Evolutionary conservation across 2,888 invertebrate genomes (phyloP).

Genomic region (Callyntrura guangdongensis): DNA sequence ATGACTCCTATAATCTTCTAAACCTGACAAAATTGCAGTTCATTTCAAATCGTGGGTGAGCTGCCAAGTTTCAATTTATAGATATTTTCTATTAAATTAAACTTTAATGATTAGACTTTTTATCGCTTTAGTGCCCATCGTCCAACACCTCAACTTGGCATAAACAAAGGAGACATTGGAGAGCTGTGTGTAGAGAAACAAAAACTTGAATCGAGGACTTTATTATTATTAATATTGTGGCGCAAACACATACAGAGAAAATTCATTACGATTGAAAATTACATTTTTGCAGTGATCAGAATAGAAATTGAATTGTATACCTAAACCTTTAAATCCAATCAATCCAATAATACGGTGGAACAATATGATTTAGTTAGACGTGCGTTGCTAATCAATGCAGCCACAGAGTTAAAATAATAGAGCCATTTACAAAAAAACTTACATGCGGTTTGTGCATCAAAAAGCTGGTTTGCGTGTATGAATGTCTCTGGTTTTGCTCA

Average conservation of each 20-base stretch:
- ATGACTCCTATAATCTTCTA: background rate
- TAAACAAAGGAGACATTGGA: background rate
- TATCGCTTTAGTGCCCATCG: too few species aligned
- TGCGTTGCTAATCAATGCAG: background rate
- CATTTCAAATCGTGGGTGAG: background rate
- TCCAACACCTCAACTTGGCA: too few species aligned
- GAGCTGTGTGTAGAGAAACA: background rate
- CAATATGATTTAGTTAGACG: background rate
- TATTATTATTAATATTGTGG: background rate
- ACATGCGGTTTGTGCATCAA: too few species aligned
- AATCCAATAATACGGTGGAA: background rate
- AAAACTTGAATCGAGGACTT: background rate
- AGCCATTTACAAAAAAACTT: too few species aligned
- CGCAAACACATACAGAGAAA: background rate
- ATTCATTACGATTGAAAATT: background rate
- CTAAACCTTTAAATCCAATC: background rate
- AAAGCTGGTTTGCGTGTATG: too few species aligned
- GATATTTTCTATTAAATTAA: too few species aligned
- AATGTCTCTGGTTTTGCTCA: too few species aligned
- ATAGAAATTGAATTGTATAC: conserved; percentile 9
- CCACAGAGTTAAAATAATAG: too few species aligned
- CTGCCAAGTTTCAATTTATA: too few species aligned
- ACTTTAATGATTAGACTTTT: too few species aligned
- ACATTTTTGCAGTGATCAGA: background rate
- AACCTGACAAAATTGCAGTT: background rate